Percentiles rank a stretch among this genome's conserved stretches.
Evolutionary conservation across 2,113 vertebrate genomes (phyloP).

Genomic region (Tetrax tetrax): DNA sequence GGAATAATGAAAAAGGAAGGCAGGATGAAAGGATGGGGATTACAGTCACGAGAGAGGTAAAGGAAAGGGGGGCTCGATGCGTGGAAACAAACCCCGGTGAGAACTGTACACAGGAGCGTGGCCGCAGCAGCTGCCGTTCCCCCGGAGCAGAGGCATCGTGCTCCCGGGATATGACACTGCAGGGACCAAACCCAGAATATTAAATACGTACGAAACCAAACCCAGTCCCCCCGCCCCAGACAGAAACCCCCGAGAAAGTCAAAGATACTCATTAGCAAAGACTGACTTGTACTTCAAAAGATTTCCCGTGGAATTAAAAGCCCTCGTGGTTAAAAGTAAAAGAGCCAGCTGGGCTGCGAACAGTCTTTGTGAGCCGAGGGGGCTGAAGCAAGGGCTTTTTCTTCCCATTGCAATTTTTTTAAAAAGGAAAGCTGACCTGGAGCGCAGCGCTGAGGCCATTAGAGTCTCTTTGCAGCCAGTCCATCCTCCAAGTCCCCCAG

Average conservation of each 20-base stretch:
- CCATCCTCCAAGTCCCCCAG: not conserved
- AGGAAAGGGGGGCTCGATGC: not conserved
- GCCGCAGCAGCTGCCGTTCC: not conserved
- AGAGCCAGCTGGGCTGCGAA: not conserved
- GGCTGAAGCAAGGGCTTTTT: not conserved
- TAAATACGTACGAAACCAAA: not conserved
- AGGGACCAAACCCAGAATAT: not conserved
- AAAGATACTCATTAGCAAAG: not conserved
- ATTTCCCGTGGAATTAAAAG: slow-evolving; percentile 22
- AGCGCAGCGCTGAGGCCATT: not conserved
- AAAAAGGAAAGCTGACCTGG: not conserved
- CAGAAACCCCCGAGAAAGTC: not conserved
- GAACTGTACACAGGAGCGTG: not conserved
- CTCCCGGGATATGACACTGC: rapidly evolving
- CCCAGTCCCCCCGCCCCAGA: not conserved
- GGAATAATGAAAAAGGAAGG: not conserved
- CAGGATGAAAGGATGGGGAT: not conserved
- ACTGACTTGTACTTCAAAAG: slow-evolving; percentile 21
- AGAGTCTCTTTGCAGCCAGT: not conserved
- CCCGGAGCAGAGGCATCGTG: not conserved
- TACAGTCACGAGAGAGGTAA: not conserved
- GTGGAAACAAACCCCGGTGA: not conserved
- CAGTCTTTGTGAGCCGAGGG: not conserved
- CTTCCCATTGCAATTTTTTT: not conserved
- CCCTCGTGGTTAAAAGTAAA: not conserved